Base-by-base conservation (phyloP, 1,140 invertebrate genomes). In the Aphelenchoides besseyi region DNA sequence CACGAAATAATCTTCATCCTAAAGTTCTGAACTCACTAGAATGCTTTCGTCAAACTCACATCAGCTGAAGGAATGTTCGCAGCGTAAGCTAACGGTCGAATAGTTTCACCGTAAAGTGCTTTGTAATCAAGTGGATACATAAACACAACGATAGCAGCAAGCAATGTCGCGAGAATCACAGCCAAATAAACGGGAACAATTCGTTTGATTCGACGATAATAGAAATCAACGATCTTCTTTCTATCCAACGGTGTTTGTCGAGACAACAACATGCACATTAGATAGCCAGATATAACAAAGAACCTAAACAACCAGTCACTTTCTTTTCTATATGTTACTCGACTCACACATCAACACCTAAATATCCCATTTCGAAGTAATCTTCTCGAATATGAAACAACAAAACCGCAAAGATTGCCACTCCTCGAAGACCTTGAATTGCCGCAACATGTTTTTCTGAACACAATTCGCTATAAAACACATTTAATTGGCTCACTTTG, bases 261-360 rank as follows among this genome's bases (percentile, higher is more conserved):
- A n/a, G 66, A 66, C 61, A 67, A 30, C n/a, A 67, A n/a, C 16
- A 2, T 67, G 64, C 53, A 61, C 64, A 67, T 67, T 26, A 67
- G 66, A 32, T 70, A 67, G 64, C 64, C 64, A 32, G 64, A 67
- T 16, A 67, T 52, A 18, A 67, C 64, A 30, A 67, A 67, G 61
- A 67, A 67, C 2, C 64, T 67, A 32, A 18, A 67, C 12, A 23
- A 48, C 12, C 12, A 12, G 41, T 12, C 41, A 23, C 12, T 12
- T 48, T 48, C 12, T 12, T 16, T 48, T 8, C 26, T 8, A 33
- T 8, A 33, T 28, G 55, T 23, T 41, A 8, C 12, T 8, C 5
- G 18, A 59, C 55, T 33, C 55, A 59, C 55, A 59, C 55, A 23
- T 59, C 55, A 12, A 59, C 55, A 8, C 55, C 55, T 12, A 59